A percentile compares a stretch with the other conserved stretches of the same genome.
phyloP scores from a whole-genome alignment of 2,113 vertebrate genomes.

The Andinoacara biseriatus region DNA sequence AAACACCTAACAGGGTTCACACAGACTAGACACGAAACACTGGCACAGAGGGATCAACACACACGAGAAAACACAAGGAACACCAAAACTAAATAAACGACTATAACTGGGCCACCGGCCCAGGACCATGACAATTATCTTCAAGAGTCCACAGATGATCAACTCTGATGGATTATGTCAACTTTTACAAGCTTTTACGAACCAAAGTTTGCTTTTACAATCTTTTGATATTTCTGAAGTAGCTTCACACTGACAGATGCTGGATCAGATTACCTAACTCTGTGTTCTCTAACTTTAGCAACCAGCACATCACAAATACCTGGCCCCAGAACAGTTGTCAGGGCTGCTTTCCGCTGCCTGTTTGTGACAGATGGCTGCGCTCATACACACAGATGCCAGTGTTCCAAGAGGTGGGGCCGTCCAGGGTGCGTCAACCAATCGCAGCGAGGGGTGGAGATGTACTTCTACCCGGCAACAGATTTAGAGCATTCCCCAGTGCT shows the following conservation, averaged over 20 bases:
- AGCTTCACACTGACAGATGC: constrained; percentile 6
- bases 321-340: constrained; percentile 59
- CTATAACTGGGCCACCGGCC: no score
- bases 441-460: constrained; percentile 73
- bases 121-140: no score
- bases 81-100: no score
- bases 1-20: no score
- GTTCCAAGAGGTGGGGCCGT: constrained; percentile 57
- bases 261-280: constrained; percentile 32
- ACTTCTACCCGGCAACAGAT: constrained; percentile 78
- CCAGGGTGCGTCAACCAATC: constrained; percentile 63
- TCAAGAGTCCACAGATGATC: neutral
- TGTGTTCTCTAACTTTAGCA: constrained; percentile 48
- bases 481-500: constrained; percentile 52
- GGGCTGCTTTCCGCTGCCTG: constrained; percentile 27
- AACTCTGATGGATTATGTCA: neutral
- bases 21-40: no score
- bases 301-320: constrained; percentile 51
- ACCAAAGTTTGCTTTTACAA: neutral
- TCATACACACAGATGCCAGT: constrained; percentile 45
- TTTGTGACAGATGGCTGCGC: constrained; percentile 57
- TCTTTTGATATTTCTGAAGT: neutral
- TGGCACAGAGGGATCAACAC: no score
- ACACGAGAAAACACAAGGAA: no score
- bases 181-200: neutral